Conservation (phyloP, 2,113 vertebrate genomes). For the Panurus biarmicus region DNA sequence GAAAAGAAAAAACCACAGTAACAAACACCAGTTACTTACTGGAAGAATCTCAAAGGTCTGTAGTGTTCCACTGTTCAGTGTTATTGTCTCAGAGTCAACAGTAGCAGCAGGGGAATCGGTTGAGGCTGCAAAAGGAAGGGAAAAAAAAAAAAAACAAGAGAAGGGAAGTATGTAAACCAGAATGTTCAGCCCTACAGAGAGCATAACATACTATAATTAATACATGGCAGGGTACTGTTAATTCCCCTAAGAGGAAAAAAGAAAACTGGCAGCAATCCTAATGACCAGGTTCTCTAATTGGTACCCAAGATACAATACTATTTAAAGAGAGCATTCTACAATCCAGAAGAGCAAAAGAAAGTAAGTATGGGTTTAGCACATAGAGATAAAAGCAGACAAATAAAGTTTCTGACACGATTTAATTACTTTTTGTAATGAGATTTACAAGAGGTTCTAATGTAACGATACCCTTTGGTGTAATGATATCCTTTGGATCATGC, state of each 20-base stretch:
- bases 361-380: neutral
- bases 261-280: neutral
- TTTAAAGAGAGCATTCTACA: neutral
- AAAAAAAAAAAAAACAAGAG: neutral
- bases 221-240: neutral
- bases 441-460: neutral
- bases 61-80: constrained; percentile 87
- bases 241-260: neutral
- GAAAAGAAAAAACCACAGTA: neutral
- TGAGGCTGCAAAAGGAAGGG: constrained; percentile 69
- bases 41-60: constrained; percentile 97
- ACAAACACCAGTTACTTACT: constrained; percentile 70
- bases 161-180: neutral
- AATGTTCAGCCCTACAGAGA: neutral
- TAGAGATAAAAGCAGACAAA: neutral
- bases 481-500: neutral
- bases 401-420: neutral
- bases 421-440: neutral
- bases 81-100: constrained; percentile 87
- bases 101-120: constrained; percentile 71
- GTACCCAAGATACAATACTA: neutral
- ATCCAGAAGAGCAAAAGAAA: neutral
- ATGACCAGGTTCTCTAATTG: neutral
- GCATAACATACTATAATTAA: neutral
- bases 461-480: neutral